phyloP scores from a whole-genome alignment of 2,113 vertebrate genomes.

The Sakesphorus luctuosus region DNA sequence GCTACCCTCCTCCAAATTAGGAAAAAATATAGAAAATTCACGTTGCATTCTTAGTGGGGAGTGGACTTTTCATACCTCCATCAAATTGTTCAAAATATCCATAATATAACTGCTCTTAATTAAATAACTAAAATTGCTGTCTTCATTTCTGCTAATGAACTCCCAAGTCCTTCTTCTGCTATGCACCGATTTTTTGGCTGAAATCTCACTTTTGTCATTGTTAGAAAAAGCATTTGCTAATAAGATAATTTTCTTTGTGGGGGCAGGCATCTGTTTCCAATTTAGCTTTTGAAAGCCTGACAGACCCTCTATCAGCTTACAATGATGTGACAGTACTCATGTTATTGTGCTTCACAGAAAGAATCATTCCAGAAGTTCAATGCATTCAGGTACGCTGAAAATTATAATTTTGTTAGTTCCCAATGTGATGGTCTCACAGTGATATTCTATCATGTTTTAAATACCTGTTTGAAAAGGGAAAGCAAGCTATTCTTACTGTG shows the following conservation, averaged over 20 bases:
- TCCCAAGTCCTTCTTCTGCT: neutral
- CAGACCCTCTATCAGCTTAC: slow-evolving; percentile 10
- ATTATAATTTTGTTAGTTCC: neutral
- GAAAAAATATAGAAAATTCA: neutral
- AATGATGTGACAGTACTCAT: slow-evolving; percentile 25
- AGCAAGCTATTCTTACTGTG: neutral
- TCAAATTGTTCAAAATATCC: neutral
- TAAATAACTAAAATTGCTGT: neutral
- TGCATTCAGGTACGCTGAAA: slow-evolving; percentile 30
- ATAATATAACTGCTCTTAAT: neutral
- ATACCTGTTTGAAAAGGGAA: slow-evolving; percentile 6
- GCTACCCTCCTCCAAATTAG: neutral
- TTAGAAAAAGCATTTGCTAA: slow-evolving; percentile 60
- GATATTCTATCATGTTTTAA: neutral
- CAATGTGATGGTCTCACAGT: neutral
- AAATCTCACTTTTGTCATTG: slow-evolving; percentile 24
- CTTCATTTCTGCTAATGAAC: slow-evolving; percentile 2
- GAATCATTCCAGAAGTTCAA: neutral
- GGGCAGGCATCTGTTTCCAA: slow-evolving; percentile 58
- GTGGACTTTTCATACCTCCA: neutral
- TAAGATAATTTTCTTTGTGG: slow-evolving; percentile 58
- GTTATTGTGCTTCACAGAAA: neutral
- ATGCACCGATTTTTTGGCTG: neutral
- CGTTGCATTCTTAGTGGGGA: neutral
- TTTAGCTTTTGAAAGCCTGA: slow-evolving; percentile 57